These are phyloP conservation scores for Ophion slaviceki DNA, from an alignment of 2,888 invertebrate species.

Conservation along the genomic window DNA sequence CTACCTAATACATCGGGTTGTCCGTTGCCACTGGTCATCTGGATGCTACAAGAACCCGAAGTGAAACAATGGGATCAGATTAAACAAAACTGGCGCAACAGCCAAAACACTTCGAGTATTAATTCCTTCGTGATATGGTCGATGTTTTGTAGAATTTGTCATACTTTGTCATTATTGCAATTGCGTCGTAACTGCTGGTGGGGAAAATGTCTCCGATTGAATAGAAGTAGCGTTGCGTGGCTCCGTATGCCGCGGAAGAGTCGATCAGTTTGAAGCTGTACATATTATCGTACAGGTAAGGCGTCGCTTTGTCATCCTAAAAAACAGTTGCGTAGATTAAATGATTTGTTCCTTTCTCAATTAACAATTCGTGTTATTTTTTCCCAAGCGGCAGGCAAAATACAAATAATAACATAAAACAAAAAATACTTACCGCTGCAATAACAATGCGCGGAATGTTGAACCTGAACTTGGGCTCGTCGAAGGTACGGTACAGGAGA, in stretches of 20 bases:
- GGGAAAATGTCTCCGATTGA: slow-evolving; percentile 18
- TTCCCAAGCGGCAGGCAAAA: not conserved
- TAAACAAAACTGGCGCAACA: not conserved
- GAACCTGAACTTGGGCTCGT: slow-evolving; percentile 47
- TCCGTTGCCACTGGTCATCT: slow-evolving; percentile 30
- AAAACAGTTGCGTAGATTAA: not conserved
- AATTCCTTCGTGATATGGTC: not conserved
- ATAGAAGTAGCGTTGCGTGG: slow-evolving; percentile 20
- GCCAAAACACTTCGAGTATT: not conserved
- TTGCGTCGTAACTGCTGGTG: slow-evolving; percentile 36
- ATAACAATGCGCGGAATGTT: slow-evolving; percentile 39
- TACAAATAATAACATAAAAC: not conserved
- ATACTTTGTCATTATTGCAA: slow-evolving; percentile 30
- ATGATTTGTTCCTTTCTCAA: not conserved
- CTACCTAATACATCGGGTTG: slow-evolving; percentile 23
- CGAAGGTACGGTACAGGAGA: slow-evolving; percentile 50
- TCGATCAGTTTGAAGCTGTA: not conserved
- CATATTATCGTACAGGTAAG: slow-evolving; percentile 15
- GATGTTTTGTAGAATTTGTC: not conserved
- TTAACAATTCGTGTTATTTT: not conserved
- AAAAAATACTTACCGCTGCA: slow-evolving; percentile 8
- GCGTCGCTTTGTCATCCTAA: slow-evolving; percentile 18
- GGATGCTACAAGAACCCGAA: slow-evolving; percentile 2
- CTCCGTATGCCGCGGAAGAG: not conserved
- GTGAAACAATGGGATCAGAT: not conserved